A percentile compares a stretch with the other conserved stretches of the same genome.
These are phyloP conservation scores for Toxonevra muliebris DNA, from an alignment of 2,888 invertebrate genomes.

Conservation along the genomic window DNA sequence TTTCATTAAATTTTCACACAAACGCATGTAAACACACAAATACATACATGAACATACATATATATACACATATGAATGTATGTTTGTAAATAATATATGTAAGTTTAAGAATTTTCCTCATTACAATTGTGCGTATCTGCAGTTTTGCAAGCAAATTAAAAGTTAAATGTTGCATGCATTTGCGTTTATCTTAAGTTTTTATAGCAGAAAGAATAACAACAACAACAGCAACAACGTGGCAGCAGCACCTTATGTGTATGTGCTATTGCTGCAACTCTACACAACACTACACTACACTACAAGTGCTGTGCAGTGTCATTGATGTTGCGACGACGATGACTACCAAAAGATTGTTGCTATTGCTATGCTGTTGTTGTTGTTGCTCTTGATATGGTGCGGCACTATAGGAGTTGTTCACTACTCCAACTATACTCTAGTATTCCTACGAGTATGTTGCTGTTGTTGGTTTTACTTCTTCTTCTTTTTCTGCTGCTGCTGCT, in stretches of 20 bases:
- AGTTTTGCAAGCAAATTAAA: slow-evolving; percentile 48
- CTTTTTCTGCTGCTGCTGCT: neutral
- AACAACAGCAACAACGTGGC: neutral
- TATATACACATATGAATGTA: neutral
- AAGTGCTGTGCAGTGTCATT: slow-evolving; percentile 2
- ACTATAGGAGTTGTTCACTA: no score
- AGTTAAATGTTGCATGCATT: slow-evolving; percentile 58
- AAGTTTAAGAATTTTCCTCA: no score
- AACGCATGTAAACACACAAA: neutral
- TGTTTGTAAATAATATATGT: no score
- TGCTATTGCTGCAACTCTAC: slow-evolving; percentile 2
- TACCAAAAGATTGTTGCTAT: no score
- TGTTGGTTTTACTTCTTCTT: neutral
- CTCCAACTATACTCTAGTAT: neutral
- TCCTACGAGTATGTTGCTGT: neutral
- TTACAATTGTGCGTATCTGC: slow-evolving; percentile 8
- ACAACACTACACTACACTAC: slow-evolving; percentile 17
- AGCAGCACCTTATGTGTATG: neutral
- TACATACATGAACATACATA: neutral
- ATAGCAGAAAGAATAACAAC: neutral
- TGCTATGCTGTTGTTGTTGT: no score
- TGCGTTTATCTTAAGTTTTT: slow-evolving; percentile 29
- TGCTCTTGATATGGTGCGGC: no score
- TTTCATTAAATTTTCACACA: slow-evolving; percentile 41
- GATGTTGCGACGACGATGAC: no score